These are phyloP conservation scores for Chaetodon auriga DNA, from an alignment of 2,113 vertebrate species.

Conservation along the genomic window DNA sequence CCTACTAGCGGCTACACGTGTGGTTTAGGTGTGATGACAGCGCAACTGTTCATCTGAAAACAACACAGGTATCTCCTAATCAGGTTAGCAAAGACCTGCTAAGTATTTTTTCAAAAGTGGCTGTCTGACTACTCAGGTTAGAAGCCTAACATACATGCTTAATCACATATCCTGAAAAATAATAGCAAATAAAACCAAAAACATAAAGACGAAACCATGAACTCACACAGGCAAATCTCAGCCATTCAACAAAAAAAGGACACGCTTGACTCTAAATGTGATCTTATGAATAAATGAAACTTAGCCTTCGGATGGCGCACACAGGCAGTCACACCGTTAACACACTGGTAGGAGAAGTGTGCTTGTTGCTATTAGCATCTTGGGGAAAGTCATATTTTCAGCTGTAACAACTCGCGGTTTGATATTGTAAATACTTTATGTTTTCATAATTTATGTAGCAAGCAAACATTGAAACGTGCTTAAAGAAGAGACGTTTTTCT, in stretches of 20 bases:
- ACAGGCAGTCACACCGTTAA: not conserved
- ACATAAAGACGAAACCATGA: not conserved
- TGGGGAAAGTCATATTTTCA: slow-evolving; percentile 17
- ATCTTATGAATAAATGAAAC: slow-evolving; percentile 1
- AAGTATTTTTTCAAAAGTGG: too few relatives aligned
- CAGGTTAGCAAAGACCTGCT: too few relatives aligned
- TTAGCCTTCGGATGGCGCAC: not conserved
- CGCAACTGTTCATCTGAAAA: too few relatives aligned
- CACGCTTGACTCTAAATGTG: not conserved
- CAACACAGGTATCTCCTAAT: too few relatives aligned
- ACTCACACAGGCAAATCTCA: not conserved
- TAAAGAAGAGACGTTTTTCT: not conserved
- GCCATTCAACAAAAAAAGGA: not conserved
- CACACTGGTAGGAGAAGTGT: not conserved
- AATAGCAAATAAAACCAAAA: too few relatives aligned
- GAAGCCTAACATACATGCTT: too few relatives aligned
- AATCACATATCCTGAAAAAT: too few relatives aligned
- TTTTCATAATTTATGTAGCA: slow-evolving; percentile 39
- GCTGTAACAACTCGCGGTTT: slow-evolving; percentile 14
- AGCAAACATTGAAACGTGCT: not conserved
- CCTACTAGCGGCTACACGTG: too few relatives aligned
- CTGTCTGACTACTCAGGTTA: too few relatives aligned
- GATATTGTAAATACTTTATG: slow-evolving; percentile 35
- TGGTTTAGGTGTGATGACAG: too few relatives aligned
- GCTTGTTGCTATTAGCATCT: slow-evolving; percentile 9